A percentile compares a stretch with the other conserved stretches of the same genome.
Conservation (phyloP, 2,797 vertebrate species). For the Etheostoma perlongum region DNA sequence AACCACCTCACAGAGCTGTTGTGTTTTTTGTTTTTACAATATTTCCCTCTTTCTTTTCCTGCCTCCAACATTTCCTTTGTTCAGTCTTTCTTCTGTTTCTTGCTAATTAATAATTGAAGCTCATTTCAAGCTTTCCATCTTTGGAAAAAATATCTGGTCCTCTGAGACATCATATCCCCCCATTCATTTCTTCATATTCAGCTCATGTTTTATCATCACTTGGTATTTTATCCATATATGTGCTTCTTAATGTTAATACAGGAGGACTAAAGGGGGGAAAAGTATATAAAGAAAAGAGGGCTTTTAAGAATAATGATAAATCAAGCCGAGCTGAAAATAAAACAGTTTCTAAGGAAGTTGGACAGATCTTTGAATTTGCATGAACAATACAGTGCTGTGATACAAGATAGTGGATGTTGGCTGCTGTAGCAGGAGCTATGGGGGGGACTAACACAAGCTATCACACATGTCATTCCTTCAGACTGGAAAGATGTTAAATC, state of each 20-base stretch:
- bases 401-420: conserved; percentile 1
- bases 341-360: background rate
- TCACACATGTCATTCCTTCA: conserved; percentile 13
- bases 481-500: conserved; percentile 16
- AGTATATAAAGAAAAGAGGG: conserved; percentile 1
- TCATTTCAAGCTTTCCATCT: conserved; percentile 71
- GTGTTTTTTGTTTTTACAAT: conserved; percentile 1
- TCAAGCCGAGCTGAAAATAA: background rate
- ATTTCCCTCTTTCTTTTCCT: conserved; percentile 15
- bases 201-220: conserved; percentile 56
- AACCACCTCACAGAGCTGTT: background rate
- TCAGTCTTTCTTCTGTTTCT: conserved; percentile 49
- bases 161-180: conserved; percentile 52
- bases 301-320: conserved; percentile 7
- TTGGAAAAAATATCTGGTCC: conserved; percentile 59
- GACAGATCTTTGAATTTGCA: conserved; percentile 21
- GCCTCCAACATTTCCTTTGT: background rate
- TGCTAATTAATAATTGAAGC: conserved; percentile 78
- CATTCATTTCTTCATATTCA: conserved; percentile 69
- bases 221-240: conserved; percentile 59
- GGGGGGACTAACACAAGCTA: conserved; percentile 3
- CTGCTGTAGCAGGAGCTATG: background rate
- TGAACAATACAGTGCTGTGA: conserved; percentile 12
- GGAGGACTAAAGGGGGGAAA: background rate
- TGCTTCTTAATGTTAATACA: conserved; percentile 27